phyloP scores from a whole-genome alignment of 2,797 vertebrate genomes.

The Enteromius trimaculatus region DNA sequence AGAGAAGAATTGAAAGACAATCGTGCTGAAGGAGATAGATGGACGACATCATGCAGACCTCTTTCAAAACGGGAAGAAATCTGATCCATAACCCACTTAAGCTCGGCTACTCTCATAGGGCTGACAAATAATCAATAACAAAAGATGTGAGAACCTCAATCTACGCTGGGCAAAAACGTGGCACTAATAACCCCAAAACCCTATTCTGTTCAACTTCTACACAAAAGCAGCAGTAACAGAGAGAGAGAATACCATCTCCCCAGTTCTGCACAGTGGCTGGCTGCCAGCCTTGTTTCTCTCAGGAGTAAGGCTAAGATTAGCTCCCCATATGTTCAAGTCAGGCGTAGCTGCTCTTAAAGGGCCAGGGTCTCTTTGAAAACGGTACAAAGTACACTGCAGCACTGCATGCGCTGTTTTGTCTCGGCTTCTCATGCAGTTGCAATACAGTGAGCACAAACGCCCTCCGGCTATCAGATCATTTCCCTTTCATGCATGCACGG shows the following conservation, averaged over 20 bases:
- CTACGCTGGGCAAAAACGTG: background rate
- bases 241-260: conserved; percentile 36
- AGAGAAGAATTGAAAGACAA: conserved; percentile 41
- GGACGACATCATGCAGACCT: conserved; percentile 13
- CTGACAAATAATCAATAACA: conserved; percentile 15
- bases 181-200: conserved; percentile 1
- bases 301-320: conserved; percentile 82
- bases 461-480: background rate
- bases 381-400: conserved; percentile 47
- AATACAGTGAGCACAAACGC: background rate
- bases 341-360: conserved; percentile 79
- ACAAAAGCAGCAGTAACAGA: conserved; percentile 47
- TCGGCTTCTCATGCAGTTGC: conserved; percentile 7
- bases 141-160: background rate
- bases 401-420: conserved; percentile 22
- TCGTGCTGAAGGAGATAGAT: conserved; percentile 7
- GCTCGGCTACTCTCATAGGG: background rate
- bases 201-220: conserved; percentile 12
- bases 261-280: conserved; percentile 71
- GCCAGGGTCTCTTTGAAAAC: conserved; percentile 63
- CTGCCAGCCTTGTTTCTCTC: conserved; percentile 71
- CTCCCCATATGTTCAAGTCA: conserved; percentile 82
- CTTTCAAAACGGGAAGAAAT: conserved; percentile 30
- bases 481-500: background rate
- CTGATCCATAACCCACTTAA: conserved; percentile 3